phyloP scores from a whole-genome alignment of 2,113 vertebrate genomes.

The Podarcis cretensis region DNA sequence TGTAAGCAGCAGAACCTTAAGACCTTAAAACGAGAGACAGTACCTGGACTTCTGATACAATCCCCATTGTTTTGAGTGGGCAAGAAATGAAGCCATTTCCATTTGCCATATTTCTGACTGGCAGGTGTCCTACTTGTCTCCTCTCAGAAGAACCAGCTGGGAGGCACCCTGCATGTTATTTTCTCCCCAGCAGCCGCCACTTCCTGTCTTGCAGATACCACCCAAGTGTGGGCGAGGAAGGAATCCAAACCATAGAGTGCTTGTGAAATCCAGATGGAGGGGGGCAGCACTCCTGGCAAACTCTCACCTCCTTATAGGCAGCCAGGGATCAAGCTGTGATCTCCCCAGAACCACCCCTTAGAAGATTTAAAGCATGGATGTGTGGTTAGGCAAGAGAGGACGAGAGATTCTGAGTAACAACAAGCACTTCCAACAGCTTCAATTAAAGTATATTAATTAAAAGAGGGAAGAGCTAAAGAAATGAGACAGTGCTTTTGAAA shows the following conservation, averaged over 20 bases:
- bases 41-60: not conserved
- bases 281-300: not conserved
- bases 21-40: not conserved
- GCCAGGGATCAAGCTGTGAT: not conserved
- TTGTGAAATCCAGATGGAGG: not conserved
- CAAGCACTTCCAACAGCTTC: too few species aligned
- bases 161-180: too few species aligned
- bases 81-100: not conserved
- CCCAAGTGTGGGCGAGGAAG: not conserved
- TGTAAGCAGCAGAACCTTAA: too few species aligned
- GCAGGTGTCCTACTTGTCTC: too few species aligned
- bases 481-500: too few species aligned
- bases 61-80: not conserved
- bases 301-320: not conserved
- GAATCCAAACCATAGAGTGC: not conserved
- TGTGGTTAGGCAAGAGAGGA: not conserved
- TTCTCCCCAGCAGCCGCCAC: too few species aligned
- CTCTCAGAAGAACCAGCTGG: too few species aligned
- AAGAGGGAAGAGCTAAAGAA: too few species aligned
- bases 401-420: not conserved
- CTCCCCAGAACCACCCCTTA: not conserved
- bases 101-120: not conserved
- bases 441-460: too few species aligned
- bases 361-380: not conserved
- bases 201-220: too few species aligned